Evolutionary conservation across 2,113 vertebrate species (phyloP).

Genomic region (Stigmatopora nigra): DNA sequence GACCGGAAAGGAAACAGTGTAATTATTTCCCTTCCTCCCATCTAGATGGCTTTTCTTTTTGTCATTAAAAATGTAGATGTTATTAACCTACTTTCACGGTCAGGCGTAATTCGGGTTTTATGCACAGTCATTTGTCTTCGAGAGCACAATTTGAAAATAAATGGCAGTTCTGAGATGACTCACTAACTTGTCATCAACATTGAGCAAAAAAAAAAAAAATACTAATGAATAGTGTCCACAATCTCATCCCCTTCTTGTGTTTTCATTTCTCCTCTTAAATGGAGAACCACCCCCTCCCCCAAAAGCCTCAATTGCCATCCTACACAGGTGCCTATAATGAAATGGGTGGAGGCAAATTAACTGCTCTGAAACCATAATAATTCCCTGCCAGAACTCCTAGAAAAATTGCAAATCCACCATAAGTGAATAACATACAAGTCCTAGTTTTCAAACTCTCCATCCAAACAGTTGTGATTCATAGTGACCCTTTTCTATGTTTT

Average conservation of each 20-base stretch:
- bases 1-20: conserved; percentile 14
- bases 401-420: neutral
- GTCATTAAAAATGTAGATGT: conserved; percentile 46
- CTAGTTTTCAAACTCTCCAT: neutral
- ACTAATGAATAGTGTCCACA: too few relatives aligned
- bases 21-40: conserved; percentile 13
- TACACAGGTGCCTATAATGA: too few relatives aligned
- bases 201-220: too few relatives aligned
- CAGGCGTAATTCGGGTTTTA: conserved; percentile 27
- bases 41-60: conserved; percentile 3
- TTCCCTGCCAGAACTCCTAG: too few relatives aligned
- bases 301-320: too few relatives aligned
- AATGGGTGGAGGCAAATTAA: too few relatives aligned
- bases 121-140: conserved; percentile 10
- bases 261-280: too few relatives aligned
- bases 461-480: neutral
- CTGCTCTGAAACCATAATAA: too few relatives aligned
- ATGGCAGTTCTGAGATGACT: neutral
- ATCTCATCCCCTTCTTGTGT: too few relatives aligned
- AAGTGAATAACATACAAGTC: neutral
- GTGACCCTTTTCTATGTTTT: neutral
- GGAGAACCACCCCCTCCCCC: too few relatives aligned
- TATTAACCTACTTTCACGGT: conserved; percentile 36
- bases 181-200: too few relatives aligned
- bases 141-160: conserved; percentile 8